Percentiles rank a stretch among this genome's conserved stretches.
phyloP scores from a whole-genome alignment of 2,888 invertebrate genomes.

The Caradrina kadenii region DNA sequence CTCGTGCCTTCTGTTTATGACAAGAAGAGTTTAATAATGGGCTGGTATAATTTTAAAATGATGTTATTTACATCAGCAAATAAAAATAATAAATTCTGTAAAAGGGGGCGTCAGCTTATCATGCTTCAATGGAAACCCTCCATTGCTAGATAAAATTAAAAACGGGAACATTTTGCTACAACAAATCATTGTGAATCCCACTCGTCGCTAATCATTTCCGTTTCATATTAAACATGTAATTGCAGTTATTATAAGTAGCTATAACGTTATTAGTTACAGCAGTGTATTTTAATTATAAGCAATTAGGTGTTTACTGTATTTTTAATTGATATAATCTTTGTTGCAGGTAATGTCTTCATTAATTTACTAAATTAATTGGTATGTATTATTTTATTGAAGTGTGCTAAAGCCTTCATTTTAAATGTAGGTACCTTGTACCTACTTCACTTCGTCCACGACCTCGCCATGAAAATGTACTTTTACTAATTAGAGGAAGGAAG shows the following conservation, averaged over 20 bases:
- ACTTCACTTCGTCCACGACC: conserved; percentile 14
- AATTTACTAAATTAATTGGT: conserved; percentile 46
- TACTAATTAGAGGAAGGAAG: conserved; percentile 46
- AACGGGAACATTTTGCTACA: conserved; percentile 2
- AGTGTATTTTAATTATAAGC: conserved; percentile 13
- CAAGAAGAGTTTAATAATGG: no score
- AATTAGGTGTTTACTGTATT: conserved; percentile 24
- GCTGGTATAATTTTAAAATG: no score
- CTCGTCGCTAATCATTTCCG: conserved; percentile 34
- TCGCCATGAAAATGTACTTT: conserved; percentile 36
- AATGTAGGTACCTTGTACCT: neutral
- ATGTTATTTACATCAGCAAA: no score
- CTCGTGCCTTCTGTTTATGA: no score
- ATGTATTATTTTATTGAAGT: conserved; percentile 31
- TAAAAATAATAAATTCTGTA: no score
- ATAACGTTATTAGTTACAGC: conserved; percentile 14
- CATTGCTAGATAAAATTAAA: neutral
- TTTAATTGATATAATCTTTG: conserved; percentile 51
- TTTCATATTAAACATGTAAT: conserved; percentile 18
- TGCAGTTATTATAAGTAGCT: neutral
- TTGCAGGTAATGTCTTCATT: conserved; percentile 58
- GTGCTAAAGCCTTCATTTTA: conserved; percentile 16
- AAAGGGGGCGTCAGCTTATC: neutral
- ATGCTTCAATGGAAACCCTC: conserved; percentile 17
- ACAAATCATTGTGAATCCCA: conserved; percentile 10